Base-by-base conservation (phyloP, 2,888 invertebrate species). In the Bhutanitis thaidina region DNA sequence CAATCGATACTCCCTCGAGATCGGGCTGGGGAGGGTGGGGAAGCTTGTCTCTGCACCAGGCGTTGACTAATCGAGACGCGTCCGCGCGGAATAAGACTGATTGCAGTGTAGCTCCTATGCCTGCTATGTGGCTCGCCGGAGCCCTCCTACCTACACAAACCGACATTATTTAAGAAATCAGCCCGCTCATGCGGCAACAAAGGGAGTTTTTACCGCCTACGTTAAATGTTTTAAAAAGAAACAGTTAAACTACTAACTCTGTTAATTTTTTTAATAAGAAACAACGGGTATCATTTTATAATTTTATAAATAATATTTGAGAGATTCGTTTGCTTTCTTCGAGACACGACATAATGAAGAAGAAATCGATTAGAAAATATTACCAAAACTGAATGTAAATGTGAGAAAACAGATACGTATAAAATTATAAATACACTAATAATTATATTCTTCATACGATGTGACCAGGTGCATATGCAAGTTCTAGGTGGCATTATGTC, bases 11-110 rank as follows among this genome's bases (percentile, higher is more conserved):
- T 62, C 67, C 64, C 70, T 34, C 34, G 43, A 39, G 49, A 49
- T 43, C 71, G 62, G 62, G 69, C 62, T 58, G 74, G 77, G 79
- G 77, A 75, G 80, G 79, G 69, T 60, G 78, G 64, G 74, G 74
- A 74, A 72, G 77, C 76, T 78, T 86, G 88, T 88, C 86, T 87
- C 89, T 89, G 88, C 83, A 79, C 73, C 76, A 72, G 87, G 86
- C 88, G 85, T 86, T 88, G 87, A 88, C 86, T 88, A 88, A 88
- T 88, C 80, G 87, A 66, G 75, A 76, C 81, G 83, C 87, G 89
- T 87, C 89, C 85, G 84, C 86, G 83, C 79, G 88, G 88, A 89
- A 88, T 84, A 88, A 89, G 88, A 89, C 81, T 85, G 88, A 89
- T 89, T 82, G 84, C 84, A 72, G 66, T 69, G 70, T 74, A 74